Base-by-base conservation (phyloP, 2,888 invertebrate genomes). In the Oscheius sp. region DNA sequence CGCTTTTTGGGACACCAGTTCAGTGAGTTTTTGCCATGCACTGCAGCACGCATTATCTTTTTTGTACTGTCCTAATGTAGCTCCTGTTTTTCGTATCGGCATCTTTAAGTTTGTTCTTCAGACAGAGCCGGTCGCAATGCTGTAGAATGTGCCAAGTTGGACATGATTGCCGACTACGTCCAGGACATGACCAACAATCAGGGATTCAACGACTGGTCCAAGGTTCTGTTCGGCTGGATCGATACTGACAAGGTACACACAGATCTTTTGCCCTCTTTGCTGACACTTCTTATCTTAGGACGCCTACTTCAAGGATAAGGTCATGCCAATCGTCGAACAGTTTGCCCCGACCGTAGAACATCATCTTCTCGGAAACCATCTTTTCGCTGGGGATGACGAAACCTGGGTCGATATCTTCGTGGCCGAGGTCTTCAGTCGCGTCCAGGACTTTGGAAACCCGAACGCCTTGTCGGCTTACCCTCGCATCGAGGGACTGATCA, bases 341-440 rank as follows among this genome's bases (percentile, higher is more conserved):
- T 85, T 76, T 66, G 87, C 87, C 1, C 84, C 84, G 53, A 42
- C 83, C 11, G 73, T 86, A 21, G 87, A 87, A 66, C 81, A 84
- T 65, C 84, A 83, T 77, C 80, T 87, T 9, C 74, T 87, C 35
- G 84, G 85, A 80, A 73, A 82, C 47, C 78, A 81, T 13, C 76
- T 87, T 21, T 77, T 86, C 59, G 51, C 83, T 57, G 86, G 85
- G 32, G 85, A 86, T 62, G 77, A 79, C 48, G 84, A 84, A 57
- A 87, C 86, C n/a, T 87, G 87, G 87, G 85, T 85, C 2, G 87
- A 87, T 50, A 83, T 87, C 4, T 83, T 85, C 53, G 84, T 85
- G 2, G 87, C 87, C 13, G 87, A 87, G 74, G 74, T 66, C 10
- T 87, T 87, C 78, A 73, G 81, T 10, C 79, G 81, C 37, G 73